phyloP scores from a whole-genome alignment of 2,113 vertebrate genomes.

The Excalfactoria chinensis region DNA sequence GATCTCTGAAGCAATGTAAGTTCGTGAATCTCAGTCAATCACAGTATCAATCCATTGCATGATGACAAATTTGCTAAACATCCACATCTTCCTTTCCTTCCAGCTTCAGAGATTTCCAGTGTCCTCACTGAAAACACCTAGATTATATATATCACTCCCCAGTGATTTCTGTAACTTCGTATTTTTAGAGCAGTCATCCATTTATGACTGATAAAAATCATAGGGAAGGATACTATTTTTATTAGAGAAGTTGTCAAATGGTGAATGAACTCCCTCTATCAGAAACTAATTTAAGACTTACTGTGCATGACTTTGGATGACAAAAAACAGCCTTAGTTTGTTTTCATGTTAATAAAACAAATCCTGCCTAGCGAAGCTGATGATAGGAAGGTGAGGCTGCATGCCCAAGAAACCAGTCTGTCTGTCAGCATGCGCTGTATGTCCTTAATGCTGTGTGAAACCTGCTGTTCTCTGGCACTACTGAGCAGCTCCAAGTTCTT shows the following conservation, averaged over 20 bases:
- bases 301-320: neutral
- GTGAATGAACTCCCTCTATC: neutral
- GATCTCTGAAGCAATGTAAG: neutral
- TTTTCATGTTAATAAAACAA: neutral
- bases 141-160: neutral
- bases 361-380: neutral
- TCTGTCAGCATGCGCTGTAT: neutral
- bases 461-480: neutral
- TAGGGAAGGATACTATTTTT: neutral
- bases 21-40: neutral
- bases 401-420: neutral
- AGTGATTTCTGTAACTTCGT: neutral
- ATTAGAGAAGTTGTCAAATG: neutral
- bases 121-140: neutral
- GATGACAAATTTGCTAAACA: neutral
- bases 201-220: neutral
- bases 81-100: no score
- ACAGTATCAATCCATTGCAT: neutral
- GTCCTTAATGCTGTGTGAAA: neutral
- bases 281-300: neutral
- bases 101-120: accelerated
- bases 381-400: neutral
- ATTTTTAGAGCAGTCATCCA: neutral
- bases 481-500: neutral
- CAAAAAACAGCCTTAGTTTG: neutral